Percentiles rank a stretch among this genome's conserved stretches.
phyloP scores from a whole-genome alignment of 2,113 vertebrate species.

The Phaethornis superciliosus region DNA sequence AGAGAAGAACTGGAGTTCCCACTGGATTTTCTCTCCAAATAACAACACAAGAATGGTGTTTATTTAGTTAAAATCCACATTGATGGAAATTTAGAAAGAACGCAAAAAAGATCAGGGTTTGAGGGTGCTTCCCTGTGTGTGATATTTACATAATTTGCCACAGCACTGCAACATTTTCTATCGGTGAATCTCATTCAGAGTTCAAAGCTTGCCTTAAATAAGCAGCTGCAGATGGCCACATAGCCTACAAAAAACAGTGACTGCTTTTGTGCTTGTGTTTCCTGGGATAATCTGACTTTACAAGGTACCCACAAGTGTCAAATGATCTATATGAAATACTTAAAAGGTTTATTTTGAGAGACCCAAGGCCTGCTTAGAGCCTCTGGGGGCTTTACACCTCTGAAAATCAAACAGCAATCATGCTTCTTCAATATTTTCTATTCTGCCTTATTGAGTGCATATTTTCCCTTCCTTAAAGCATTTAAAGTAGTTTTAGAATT shows the following conservation, averaged over 20 bases:
- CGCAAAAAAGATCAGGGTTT: not conserved
- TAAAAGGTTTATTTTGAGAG: not conserved
- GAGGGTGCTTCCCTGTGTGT: slow-evolving; percentile 4
- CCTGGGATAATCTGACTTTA: not conserved
- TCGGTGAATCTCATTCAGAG: slow-evolving; percentile 28
- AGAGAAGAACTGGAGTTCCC: not conserved
- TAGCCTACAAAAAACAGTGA: not conserved
- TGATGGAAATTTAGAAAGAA: slow-evolving; percentile 1
- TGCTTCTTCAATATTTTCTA: not conserved
- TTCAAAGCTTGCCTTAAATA: slow-evolving; percentile 48
- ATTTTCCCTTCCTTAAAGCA: not conserved
- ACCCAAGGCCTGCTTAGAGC: not conserved
- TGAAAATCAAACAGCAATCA: not conserved
- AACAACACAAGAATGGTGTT: not conserved
- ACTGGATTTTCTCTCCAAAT: not conserved
- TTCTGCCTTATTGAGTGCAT: not conserved
- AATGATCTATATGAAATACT: not conserved
- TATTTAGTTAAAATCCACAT: slow-evolving; percentile 3
- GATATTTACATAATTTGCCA: slow-evolving; percentile 46
- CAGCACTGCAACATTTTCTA: slow-evolving; percentile 37
- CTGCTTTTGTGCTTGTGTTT: not conserved
- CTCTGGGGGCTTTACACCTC: not conserved
- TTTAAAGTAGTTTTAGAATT: not conserved
- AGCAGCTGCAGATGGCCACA: not conserved
- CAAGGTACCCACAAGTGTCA: not conserved